Conservation (phyloP, 2,888 invertebrate genomes). For the Anoplius nigerrimus region DNA sequence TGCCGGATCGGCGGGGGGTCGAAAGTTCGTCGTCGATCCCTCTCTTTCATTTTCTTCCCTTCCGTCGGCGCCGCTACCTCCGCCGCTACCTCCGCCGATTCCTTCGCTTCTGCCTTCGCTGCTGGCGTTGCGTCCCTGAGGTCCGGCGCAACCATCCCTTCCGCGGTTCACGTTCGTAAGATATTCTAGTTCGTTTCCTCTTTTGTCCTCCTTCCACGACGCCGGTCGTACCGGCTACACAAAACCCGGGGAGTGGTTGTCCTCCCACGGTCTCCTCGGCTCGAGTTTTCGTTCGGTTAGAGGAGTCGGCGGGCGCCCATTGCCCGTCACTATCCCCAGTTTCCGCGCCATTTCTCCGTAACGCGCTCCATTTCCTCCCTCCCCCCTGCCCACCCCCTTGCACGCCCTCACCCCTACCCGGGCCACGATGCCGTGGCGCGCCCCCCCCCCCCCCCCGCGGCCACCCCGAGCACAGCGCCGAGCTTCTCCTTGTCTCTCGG, state of each 20-base stretch:
- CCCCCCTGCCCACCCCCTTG: constrained; percentile 60
- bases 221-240: constrained; percentile 34
- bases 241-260: constrained; percentile 51
- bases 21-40: constrained; percentile 34
- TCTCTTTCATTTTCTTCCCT: constrained; percentile 35
- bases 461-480: neutral
- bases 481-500: no score
- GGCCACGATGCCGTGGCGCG: constrained; percentile 10
- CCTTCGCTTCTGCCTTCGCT: no score
- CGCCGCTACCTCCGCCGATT: constrained; percentile 31
- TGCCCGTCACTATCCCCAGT: constrained; percentile 74
- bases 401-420: constrained; percentile 43
- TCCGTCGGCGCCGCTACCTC: constrained; percentile 31
- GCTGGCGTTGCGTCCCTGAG: no score
- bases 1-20: neutral
- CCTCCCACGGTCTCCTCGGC: constrained; percentile 66
- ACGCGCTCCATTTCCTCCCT: constrained; percentile 74
- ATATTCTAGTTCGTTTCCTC: constrained; percentile 67
- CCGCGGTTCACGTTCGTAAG: constrained; percentile 56
- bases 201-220: constrained; percentile 64
- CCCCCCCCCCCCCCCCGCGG: constrained; percentile 27
- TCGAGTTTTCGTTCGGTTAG: constrained; percentile 61
- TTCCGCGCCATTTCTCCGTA: constrained; percentile 75
- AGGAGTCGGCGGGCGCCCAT: constrained; percentile 64
- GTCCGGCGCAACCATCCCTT: constrained; percentile 46